phyloP scores from a whole-genome alignment of 2,113 vertebrate species.

The Cryptomyrus ogoouensis region DNA sequence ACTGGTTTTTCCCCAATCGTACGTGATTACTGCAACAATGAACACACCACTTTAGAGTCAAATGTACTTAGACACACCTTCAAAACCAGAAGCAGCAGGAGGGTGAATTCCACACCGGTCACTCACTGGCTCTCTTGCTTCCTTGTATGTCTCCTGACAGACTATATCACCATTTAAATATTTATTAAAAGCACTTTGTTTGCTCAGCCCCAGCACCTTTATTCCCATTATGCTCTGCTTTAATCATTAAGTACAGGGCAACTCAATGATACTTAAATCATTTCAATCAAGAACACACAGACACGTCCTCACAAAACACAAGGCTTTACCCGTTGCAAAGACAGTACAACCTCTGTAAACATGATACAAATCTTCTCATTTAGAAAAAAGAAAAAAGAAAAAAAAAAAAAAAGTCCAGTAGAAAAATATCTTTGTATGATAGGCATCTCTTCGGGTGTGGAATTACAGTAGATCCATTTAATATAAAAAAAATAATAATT shows the following conservation, averaged over 20 bases:
- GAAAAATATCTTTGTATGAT: conserved; percentile 62
- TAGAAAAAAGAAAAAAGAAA: conserved; percentile 46
- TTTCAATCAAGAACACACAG: not conserved
- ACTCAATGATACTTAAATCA: not conserved
- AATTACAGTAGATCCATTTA: conserved; percentile 50
- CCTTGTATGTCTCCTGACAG: not conserved
- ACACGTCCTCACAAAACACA: not conserved
- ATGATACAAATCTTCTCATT: conserved; percentile 52
- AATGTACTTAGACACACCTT: not conserved
- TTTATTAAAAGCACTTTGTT: not conserved
- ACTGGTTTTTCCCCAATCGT: not conserved
- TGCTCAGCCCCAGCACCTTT: not conserved
- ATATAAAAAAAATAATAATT: conserved; percentile 46
- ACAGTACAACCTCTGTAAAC: conserved; percentile 64
- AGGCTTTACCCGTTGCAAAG: conserved; percentile 35
- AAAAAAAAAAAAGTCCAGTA: conserved; percentile 49
- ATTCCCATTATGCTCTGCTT: not conserved
- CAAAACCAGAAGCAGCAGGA: not conserved
- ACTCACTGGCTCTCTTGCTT: not conserved
- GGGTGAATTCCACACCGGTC: not conserved
- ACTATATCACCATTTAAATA: not conserved
- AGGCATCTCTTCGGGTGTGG: conserved; percentile 47
- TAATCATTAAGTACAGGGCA: not conserved
- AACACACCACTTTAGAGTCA: not conserved
- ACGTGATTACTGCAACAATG: not conserved